These are phyloP conservation scores for Synanthedon andrenaeformis DNA, from an alignment of 2,888 invertebrate species.

Conservation along the genomic window DNA sequence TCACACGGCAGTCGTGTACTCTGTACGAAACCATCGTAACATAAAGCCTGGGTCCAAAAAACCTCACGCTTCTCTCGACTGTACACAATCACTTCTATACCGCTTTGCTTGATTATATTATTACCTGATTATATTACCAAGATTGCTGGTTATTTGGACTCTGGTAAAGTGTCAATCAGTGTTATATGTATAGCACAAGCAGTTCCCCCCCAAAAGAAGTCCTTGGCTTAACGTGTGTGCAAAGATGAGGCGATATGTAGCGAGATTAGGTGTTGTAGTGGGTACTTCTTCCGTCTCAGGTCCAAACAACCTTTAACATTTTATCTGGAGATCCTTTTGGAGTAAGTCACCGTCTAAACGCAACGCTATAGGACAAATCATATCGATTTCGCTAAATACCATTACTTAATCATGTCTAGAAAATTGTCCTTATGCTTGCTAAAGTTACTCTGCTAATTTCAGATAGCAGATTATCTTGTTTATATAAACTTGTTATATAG, in stretches of 20 bases:
- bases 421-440: too few species aligned
- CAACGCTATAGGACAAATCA: too few species aligned
- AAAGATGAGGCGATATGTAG: too few species aligned
- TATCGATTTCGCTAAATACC: too few species aligned
- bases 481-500: too few species aligned
- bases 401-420: too few species aligned
- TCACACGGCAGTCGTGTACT: constrained; percentile 72
- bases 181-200: constrained; percentile 27
- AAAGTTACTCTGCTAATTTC: too few species aligned
- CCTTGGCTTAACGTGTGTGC: constrained; percentile 49
- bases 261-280: too few species aligned
- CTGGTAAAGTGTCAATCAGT: constrained; percentile 22
- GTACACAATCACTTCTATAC: not conserved
- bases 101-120: not conserved
- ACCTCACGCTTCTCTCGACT: constrained; percentile 13
- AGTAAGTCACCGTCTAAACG: not conserved
- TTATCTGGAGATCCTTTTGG: not conserved
- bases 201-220: constrained; percentile 33
- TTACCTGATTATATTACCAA: not conserved
- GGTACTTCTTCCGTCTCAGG: too few species aligned
- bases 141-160: constrained; percentile 24
- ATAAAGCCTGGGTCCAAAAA: constrained; percentile 44
- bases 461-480: too few species aligned
- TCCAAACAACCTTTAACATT: not conserved
- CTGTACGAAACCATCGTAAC: constrained; percentile 66